Evolutionary conservation across 2,888 invertebrate genomes (phyloP), one percentile per base, ranked within the genome.

Genomic region (Lissonota sp.): DNA sequence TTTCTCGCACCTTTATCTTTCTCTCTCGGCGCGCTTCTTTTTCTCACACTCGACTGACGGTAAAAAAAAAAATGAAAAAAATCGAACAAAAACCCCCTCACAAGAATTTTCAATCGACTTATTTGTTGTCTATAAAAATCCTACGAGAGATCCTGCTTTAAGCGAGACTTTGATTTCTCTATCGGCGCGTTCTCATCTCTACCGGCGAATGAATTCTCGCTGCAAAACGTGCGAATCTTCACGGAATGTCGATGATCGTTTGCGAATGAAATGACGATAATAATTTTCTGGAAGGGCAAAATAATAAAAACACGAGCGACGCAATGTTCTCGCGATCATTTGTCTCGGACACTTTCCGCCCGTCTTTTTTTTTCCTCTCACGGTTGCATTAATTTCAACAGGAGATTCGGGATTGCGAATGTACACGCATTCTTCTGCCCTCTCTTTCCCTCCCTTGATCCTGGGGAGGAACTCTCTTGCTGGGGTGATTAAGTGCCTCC

Each of bases 331-430:
- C 83, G 77, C 83, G 77, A 64, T 82, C 86, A 89, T 89, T 88
- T 85, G 88, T 88, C 88, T 86, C 37, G 37, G 8, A 75, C 80
- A 75, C 80, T 82, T 55, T 72, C 84, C 84, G 84, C 12, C 42
- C 1, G n/a, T n/a, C n/a, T n/a, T n/a, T 87, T 87, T 88, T 84
- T 87, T 88, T 86, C 85, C 84, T 82, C 72, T 69, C 26, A 62
- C 37, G 37, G 53, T 87, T 86, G 85, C 86, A 89, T 89, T 89
- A 88, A 89, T 89, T 89, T 89, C 87, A 87, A 88, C 86, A 85
- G 86, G 63, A 37, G 60, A 57, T 44, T 5, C 85, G 79, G 75
- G 49, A 74, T 79, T 74, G 86, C 81, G 70, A 82, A 79, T 40
- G 55, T 42, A 67, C 10, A 40, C 12, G 71, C 53, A 12, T 16